Conservation (phyloP, 2,113 vertebrate species). For the Takifugu flavidus region DNA sequence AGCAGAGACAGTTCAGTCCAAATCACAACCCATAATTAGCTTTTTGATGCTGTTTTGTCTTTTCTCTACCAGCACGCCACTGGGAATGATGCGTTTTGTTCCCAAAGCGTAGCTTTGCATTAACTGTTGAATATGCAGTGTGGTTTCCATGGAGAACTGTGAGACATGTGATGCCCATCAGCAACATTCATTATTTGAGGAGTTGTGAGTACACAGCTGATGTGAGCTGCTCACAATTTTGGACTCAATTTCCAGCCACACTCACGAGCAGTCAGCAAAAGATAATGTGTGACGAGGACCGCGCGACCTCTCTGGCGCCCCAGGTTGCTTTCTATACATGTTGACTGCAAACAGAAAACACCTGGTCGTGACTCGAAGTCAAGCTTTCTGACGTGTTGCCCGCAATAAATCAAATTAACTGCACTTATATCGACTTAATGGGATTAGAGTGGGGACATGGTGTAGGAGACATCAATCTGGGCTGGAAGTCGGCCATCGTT, state of each 20-base stretch:
- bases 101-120: neutral
- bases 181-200: no score
- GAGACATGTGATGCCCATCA: no score
- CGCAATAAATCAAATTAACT: constrained; percentile 62
- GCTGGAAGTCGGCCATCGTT: constrained; percentile 66
- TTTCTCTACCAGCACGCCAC: neutral
- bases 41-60: neutral
- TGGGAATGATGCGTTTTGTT: neutral
- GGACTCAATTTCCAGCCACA: no score
- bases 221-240: no score
- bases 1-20: constrained; percentile 6
- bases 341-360: constrained; percentile 43
- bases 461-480: constrained; percentile 64
- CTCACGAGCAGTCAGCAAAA: no score
- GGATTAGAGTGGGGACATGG: constrained; percentile 65
- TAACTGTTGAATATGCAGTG: no score
- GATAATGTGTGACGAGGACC: neutral
- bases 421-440: constrained; percentile 61
- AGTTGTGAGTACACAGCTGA: no score
- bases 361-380: constrained; percentile 56
- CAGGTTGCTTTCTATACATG: constrained; percentile 5
- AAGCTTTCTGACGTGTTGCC: constrained; percentile 52
- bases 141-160: no score
- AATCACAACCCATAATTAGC: constrained; percentile 8
- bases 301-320: constrained; percentile 5